Percentiles rank a stretch among this genome's conserved stretches.
Evolutionary conservation across 53 echinoderm and acorn worm genomes (phyloP).

Genomic region (Luidia sarsii): DNA sequence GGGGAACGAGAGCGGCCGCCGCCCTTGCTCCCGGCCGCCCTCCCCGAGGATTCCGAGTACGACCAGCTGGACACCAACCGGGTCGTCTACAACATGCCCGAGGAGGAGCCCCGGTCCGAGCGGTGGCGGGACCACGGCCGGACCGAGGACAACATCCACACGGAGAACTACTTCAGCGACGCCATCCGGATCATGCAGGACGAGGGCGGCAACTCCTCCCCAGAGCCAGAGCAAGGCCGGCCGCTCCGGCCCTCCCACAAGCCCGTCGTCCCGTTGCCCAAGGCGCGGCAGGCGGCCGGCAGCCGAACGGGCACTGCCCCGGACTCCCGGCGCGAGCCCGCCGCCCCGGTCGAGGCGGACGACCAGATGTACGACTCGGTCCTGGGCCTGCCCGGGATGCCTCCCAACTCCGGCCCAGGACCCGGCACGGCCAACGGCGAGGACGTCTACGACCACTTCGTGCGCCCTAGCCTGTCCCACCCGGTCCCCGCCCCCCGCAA

Average conservation of each 20-base stretch:
- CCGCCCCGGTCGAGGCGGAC: background rate
- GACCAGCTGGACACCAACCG: slow-evolving; percentile 1
- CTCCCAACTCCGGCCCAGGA: background rate
- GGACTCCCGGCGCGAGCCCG: background rate
- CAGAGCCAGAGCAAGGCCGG: background rate
- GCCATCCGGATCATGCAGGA: background rate
- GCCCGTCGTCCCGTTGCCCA: slow-evolving; percentile 11
- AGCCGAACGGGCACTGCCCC: background rate
- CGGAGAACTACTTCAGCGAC: slow-evolving; percentile 46
- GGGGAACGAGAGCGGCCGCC: slow-evolving; percentile 8
- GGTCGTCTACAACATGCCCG: slow-evolving; percentile 15
- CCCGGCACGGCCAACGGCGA: background rate
- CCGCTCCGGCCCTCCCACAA: background rate
- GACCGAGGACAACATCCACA: slow-evolving; percentile 68
- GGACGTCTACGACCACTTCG: slow-evolving; percentile 39
- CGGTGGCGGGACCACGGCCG: slow-evolving; percentile 57
- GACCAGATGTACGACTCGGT: slow-evolving; percentile 12
- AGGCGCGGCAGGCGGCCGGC: background rate
- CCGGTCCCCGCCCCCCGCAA: slow-evolving; percentile 44
- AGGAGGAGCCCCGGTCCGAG: slow-evolving; percentile 27
- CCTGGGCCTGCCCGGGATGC: background rate
- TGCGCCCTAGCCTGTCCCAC: background rate
- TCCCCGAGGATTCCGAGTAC: slow-evolving; percentile 47
- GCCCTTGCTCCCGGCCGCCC: background rate
- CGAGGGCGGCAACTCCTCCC: background rate